Percentiles rank a stretch among this genome's conserved stretches.
Evolutionary conservation across 37 sponge, comb jelly and placozoan species (phyloP).

Genomic region (Eunapius fragilis): DNA sequence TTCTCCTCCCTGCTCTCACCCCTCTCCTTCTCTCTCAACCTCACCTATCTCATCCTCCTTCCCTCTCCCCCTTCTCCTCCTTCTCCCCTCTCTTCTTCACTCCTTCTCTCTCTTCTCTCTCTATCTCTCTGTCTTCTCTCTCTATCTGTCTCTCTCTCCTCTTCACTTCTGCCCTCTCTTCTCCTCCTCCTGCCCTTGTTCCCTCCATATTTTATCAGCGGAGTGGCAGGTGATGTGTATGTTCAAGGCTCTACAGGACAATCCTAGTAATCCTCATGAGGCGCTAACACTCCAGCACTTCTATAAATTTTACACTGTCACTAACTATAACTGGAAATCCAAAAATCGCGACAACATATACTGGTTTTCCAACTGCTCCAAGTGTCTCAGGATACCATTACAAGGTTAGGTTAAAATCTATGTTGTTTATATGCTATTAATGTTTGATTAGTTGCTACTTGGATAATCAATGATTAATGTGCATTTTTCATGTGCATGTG

Average conservation of each 20-base stretch:
- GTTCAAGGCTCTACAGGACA: constrained; percentile 69
- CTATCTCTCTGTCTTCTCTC: no score
- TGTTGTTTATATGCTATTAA: no score
- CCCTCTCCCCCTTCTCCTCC: no score
- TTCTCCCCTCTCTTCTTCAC: no score
- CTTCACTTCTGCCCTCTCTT: no score
- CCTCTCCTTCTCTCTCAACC: no score
- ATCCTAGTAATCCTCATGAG: constrained; percentile 4
- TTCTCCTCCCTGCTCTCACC: no score
- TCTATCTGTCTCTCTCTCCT: no score
- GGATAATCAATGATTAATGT: no score
- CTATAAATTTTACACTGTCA: constrained; percentile 68
- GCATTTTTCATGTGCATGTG: neutral
- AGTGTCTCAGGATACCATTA: neutral
- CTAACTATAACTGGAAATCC: constrained; percentile 60
- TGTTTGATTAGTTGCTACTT: no score
- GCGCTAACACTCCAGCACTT: constrained; percentile 58
- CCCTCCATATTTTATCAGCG: constrained; percentile 32
- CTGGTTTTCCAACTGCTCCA: neutral
- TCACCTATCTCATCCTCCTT: no score
- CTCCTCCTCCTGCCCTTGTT: neutral
- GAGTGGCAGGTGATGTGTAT: constrained; percentile 76
- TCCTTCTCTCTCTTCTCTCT: no score
- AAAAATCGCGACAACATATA: neutral
- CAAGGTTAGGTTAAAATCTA: neutral